These are phyloP conservation scores for Cantharis nigra DNA, from an alignment of 2,888 invertebrate genomes.

Conservation along the genomic window DNA sequence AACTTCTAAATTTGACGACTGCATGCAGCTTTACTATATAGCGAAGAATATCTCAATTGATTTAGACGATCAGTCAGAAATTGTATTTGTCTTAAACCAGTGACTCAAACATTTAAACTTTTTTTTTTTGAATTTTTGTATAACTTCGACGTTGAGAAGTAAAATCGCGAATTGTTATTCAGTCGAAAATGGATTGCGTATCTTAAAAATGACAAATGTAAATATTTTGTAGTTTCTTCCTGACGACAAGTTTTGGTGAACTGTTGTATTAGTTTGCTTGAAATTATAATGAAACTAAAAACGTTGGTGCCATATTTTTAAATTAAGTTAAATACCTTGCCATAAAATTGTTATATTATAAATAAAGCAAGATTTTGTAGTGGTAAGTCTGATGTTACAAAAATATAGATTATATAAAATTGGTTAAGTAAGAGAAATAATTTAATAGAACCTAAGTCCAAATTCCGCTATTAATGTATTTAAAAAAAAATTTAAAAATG, in stretches of 20 bases:
- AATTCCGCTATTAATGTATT: background rate
- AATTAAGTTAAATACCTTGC: slow-evolving; percentile 32
- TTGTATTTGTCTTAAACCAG: background rate
- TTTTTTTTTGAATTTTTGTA: background rate
- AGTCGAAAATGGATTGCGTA: background rate
- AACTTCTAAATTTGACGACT: background rate
- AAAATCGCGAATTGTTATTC: background rate
- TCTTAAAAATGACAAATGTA: slow-evolving; percentile 1
- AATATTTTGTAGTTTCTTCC: background rate
- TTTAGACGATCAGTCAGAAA: no score
- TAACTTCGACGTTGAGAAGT: background rate
- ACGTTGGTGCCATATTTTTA: slow-evolving; percentile 34
- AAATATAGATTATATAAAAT: slow-evolving; percentile 1
- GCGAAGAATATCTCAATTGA: no score
- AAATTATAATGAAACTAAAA: slow-evolving; percentile 15
- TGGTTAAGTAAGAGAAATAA: background rate
- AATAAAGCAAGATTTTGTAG: background rate
- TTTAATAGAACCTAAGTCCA: background rate
- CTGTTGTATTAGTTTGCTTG: background rate
- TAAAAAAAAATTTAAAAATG: background rate
- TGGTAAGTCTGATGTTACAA: slow-evolving; percentile 1
- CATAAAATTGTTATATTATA: slow-evolving; percentile 18
- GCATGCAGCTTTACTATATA: background rate
- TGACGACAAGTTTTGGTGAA: background rate
- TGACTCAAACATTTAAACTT: background rate